A percentile compares a stretch with the other conserved stretches of the same genome.
Evolutionary conservation across 2,113 vertebrate species (phyloP).

Genomic region (Actenoides lindsayi): DNA sequence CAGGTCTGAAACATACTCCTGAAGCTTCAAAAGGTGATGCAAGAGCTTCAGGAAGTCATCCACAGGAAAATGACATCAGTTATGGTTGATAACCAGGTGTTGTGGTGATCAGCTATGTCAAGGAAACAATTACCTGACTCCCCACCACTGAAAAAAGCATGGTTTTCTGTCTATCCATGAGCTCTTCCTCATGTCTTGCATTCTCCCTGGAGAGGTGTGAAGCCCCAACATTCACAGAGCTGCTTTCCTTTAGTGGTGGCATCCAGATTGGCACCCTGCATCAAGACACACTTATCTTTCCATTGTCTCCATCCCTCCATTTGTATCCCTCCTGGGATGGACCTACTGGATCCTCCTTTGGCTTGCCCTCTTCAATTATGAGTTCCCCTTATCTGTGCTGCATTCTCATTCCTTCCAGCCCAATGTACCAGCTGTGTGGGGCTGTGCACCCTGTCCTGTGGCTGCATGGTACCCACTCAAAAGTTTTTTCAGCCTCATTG

Average conservation of each 20-base stretch:
- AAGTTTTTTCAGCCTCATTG: accelerated
- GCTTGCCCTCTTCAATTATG: background rate
- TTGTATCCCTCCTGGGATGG: background rate
- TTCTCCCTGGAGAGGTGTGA: background rate
- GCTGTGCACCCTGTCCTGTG: background rate
- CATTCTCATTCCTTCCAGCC: background rate
- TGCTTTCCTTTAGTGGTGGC: background rate
- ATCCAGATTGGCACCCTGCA: background rate
- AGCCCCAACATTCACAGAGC: background rate
- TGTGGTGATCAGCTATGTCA: background rate
- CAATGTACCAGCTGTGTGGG: background rate
- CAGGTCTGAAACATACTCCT: background rate
- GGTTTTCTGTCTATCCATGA: background rate
- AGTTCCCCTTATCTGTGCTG: background rate
- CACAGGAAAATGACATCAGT: background rate
- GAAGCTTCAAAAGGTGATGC: background rate
- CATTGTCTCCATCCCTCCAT: background rate
- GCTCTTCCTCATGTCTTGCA: background rate
- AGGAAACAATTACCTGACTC: background rate
- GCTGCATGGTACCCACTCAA: background rate
- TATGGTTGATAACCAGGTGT: background rate
- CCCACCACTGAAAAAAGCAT: background rate
- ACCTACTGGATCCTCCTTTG: background rate
- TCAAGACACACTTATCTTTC: background rate
- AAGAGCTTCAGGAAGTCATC: background rate